Conservation (phyloP, 2,113 vertebrate genomes). For the Poicephalus meyeri region DNA sequence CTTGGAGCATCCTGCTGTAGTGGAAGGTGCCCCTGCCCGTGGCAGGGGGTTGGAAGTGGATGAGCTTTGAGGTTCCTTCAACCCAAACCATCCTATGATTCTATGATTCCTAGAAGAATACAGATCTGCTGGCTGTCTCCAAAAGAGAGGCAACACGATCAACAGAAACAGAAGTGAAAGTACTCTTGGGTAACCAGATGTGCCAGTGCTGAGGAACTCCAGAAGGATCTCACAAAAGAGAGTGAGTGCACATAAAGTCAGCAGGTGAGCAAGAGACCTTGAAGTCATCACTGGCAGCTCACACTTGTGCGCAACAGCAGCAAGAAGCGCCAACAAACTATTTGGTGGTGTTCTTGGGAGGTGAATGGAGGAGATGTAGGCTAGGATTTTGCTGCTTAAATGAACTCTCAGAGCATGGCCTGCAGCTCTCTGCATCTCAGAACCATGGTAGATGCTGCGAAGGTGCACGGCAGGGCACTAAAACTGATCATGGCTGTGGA, state of each 20-base stretch:
- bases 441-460: background rate
- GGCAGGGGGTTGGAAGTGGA: background rate
- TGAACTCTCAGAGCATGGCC: accelerated
- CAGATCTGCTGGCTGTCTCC: background rate
- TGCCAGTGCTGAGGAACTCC: background rate
- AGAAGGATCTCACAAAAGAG: background rate
- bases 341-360: background rate
- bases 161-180: background rate
- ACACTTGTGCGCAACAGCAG: background rate
- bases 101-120: background rate
- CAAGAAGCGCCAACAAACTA: background rate
- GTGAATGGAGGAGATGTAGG: background rate
- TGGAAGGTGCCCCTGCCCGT: background rate
- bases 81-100: background rate
- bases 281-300: background rate
- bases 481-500: background rate
- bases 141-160: background rate
- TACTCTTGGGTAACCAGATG: background rate
- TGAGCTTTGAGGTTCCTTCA: background rate
- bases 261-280: background rate
- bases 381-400: background rate
- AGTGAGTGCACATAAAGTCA: background rate
- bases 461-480: background rate
- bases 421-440: background rate
- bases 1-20: background rate